A percentile compares a stretch with the other conserved stretches of the same genome.
Evolutionary conservation across 2,888 invertebrate species (phyloP).

Genomic region (Morinoia aosen): DNA sequence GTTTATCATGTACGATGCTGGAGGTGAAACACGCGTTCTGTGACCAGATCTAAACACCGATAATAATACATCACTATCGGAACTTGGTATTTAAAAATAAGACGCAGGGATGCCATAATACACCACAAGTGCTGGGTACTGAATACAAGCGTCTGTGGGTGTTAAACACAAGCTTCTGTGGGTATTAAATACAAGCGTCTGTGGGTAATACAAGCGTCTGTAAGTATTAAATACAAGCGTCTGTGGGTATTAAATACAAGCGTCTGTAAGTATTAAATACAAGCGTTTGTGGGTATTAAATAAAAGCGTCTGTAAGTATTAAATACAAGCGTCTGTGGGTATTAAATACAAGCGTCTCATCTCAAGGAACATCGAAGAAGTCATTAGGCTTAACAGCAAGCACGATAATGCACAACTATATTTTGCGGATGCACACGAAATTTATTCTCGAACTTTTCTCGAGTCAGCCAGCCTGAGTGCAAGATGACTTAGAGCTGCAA

Average conservation of each 20-base stretch:
- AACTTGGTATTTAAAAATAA: constrained; percentile 1
- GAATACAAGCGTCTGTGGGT: not conserved
- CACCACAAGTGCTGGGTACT: not conserved
- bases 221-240: not conserved
- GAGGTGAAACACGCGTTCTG: not conserved
- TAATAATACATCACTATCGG: constrained; percentile 23
- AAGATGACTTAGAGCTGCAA: not conserved
- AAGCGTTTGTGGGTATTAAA: not conserved
- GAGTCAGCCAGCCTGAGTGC: not conserved
- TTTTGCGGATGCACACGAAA: not conserved
- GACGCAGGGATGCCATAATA: not conserved
- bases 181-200: not conserved
- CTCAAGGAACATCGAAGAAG: not conserved
- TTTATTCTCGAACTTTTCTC: not conserved
- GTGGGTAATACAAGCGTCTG: not conserved
- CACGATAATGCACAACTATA: not conserved
- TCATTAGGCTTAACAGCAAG: not conserved
- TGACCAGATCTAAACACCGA: not conserved
- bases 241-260: no score
- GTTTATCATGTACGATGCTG: not conserved
- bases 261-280: not conserved
- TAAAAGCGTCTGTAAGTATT: not conserved
- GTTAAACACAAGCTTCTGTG: not conserved
- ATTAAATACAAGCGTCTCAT: not conserved
- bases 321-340: not conserved